Evolutionary conservation across 2,888 invertebrate genomes (phyloP), one percentile per base, ranked within the genome.

Genomic region (Falcaria lacertinaria): DNA sequence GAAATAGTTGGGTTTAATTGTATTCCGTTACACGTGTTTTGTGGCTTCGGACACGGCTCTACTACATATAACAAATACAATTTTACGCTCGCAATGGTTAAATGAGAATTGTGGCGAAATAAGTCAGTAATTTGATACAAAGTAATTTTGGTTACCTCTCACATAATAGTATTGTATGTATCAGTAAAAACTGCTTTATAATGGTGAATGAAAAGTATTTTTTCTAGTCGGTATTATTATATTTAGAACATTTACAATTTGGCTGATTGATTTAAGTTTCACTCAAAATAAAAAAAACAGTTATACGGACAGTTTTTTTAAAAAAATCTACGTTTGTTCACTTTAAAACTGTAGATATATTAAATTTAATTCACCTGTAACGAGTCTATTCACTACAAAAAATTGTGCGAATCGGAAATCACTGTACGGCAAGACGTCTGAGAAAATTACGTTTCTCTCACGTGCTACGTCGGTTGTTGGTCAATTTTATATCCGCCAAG

Each of bases 341-440:
- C n/a, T n/a, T n/a, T n/a, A n/a, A n/a, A n/a, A n/a, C n/a, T n/a
- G n/a, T n/a, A n/a, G n/a, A n/a, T n/a, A n/a, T n/a, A n/a, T n/a
- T n/a, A n/a, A n/a, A n/a, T n/a, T n/a, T n/a, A 37, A 37, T 38
- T 41, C 35, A 15, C 3, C 3, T 52, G 47, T 63, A 62, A 64
- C 60, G 60, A 65, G 51, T 52, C 59, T 52, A 63, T 65, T 68
- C 61, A 67, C 40, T 36, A 54, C 45, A 50, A 57, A 60, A 60
- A 59, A 63, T 54, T 57, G 49, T 51, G 52, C 53, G 48, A 64
- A 64, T 62, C 57, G 56, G 63, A 59, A 63, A 63, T 62, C 58
- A 50, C 49, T 46, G 54, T 47, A 49, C 52, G 43, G 52, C 43
- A 37, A 25, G 44, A 46, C 47, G 43, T 50, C 52, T 54, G 50